Evolutionary conservation across 2,113 vertebrate species (phyloP), one percentile per base, ranked within the genome.

Genomic region (Heterotilapia buettikoferi): DNA sequence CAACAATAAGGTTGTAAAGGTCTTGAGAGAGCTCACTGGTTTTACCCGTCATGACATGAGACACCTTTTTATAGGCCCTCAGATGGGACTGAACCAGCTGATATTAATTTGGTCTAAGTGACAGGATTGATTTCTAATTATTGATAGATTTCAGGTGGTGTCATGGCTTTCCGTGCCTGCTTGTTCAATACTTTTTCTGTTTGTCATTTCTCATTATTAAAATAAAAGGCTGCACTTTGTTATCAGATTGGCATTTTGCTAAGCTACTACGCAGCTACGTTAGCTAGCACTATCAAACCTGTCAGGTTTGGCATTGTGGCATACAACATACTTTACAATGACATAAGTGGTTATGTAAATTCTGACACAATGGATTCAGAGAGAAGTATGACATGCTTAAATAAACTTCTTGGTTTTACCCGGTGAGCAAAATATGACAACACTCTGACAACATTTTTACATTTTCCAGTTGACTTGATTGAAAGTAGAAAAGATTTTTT

Each of bases 131-230:
- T 38, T 66, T 66, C 61, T 38, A 66, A 38, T 66, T 66, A 66
- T 0, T 3, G 61, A 38, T 0, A 66, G 33, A n/a, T 0, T 38
- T 38, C 33, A 66, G 61, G 61, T n/a, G 33, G 10, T 7, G 3
- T 66, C 61, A 66, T 66, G 61, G 38, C 33, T 66, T 66, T 38
- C 19, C 6, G 1, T 12, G 61, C 61, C 33, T 66, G 33, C 61
- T 66, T 66, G 19, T 66, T 66, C 6, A 66, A 38, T 66, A 21
- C 10, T 66, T 66, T 66, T 66, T 0, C 33, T 38, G 19, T 66
- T 66, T 38, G 19, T 38, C 61, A 38, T 38, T 66, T 66, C 2
- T 66, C 61, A 66, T 66, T 66, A 66, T 66, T 66, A 66, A 7
- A 13, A 38, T 38, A 8, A 10, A n/a, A 40, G 56, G 19, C 52